Conservation (phyloP, 2,113 vertebrate genomes). For the Misgurnus mizolepis region DNA sequence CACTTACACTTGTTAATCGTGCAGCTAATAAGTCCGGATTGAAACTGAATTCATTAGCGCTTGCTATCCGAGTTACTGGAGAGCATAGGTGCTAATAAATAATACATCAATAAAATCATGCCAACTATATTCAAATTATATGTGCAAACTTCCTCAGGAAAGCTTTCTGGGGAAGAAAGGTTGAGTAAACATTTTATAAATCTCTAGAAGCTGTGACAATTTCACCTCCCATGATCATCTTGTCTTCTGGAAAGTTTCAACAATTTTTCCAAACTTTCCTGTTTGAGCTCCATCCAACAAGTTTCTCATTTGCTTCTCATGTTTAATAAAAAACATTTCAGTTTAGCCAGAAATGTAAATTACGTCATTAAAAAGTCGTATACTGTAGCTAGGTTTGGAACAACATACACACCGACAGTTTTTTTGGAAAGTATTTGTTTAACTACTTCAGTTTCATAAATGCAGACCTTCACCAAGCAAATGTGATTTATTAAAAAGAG, state of each 20-base stretch:
- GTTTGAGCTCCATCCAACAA: neutral
- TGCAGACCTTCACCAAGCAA: conserved; percentile 20
- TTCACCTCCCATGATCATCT: neutral
- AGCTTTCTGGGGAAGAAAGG: neutral
- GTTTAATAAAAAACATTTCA: too few species aligned
- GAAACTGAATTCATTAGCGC: neutral
- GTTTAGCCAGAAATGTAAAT: too few species aligned
- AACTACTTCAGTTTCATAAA: neutral
- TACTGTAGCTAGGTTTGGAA: neutral
- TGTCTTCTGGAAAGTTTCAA: neutral
- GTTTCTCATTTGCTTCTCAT: too few species aligned
- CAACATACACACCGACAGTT: neutral
- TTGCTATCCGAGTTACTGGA: neutral
- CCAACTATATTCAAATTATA: neutral
- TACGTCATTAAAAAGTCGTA: neutral
- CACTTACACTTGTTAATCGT: conserved; percentile 3
- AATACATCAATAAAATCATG: neutral
- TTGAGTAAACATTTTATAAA: neutral
- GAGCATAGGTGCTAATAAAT: neutral
- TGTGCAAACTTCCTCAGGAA: neutral
- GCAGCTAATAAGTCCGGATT: conserved; percentile 6
- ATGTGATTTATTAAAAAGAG: conserved; percentile 49
- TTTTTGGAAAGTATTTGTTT: neutral
- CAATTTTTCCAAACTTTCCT: neutral
- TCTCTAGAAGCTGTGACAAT: neutral